These are phyloP conservation scores for Drosophila austrosaltans DNA, from an alignment of 2,888 invertebrate genomes.

Conservation along the genomic window DNA sequence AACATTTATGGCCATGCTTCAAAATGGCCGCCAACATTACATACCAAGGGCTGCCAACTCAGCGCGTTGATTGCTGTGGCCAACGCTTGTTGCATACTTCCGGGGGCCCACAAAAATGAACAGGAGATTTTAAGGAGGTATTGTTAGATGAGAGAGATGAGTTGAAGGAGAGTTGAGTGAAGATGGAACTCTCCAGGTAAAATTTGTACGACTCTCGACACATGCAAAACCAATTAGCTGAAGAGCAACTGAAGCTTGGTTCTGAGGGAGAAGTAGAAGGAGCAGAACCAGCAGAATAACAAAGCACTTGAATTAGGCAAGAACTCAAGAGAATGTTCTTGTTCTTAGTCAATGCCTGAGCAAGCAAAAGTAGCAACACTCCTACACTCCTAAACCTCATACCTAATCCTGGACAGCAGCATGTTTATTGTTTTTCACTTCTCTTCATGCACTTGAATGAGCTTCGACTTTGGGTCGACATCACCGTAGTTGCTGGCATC, in stretches of 20 bases:
- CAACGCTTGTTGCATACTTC: slow-evolving; percentile 61
- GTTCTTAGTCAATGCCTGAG: slow-evolving; percentile 7
- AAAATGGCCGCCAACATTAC: slow-evolving; percentile 52
- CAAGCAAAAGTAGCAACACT: slow-evolving; percentile 27
- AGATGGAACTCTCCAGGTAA: slow-evolving; percentile 32
- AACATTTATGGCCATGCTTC: slow-evolving; percentile 72
- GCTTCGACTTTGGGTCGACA: slow-evolving; percentile 35
- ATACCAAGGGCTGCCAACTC: slow-evolving; percentile 31
- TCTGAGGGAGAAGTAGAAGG: slow-evolving; percentile 14
- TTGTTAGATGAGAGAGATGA: slow-evolving; percentile 22
- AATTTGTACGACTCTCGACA: slow-evolving; percentile 39
- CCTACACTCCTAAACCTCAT: not conserved
- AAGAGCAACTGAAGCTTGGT: slow-evolving; percentile 26
- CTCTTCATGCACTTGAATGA: slow-evolving; percentile 71
- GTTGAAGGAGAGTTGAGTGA: not conserved
- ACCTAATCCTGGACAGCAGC: slow-evolving; percentile 40
- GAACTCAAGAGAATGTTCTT: slow-evolving; percentile 24
- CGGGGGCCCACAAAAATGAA: slow-evolving; percentile 56
- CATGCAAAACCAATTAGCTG: slow-evolving; percentile 68
- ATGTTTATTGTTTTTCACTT: slow-evolving; percentile 78
- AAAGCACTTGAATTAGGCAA: slow-evolving; percentile 55
- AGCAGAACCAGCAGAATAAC: slow-evolving; percentile 36
- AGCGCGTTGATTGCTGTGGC: slow-evolving; percentile 73
- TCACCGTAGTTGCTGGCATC: slow-evolving; percentile 8
- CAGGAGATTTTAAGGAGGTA: slow-evolving; percentile 28